Base-by-base conservation (phyloP, 2,113 vertebrate genomes). In the Oceanodroma tethys region DNA sequence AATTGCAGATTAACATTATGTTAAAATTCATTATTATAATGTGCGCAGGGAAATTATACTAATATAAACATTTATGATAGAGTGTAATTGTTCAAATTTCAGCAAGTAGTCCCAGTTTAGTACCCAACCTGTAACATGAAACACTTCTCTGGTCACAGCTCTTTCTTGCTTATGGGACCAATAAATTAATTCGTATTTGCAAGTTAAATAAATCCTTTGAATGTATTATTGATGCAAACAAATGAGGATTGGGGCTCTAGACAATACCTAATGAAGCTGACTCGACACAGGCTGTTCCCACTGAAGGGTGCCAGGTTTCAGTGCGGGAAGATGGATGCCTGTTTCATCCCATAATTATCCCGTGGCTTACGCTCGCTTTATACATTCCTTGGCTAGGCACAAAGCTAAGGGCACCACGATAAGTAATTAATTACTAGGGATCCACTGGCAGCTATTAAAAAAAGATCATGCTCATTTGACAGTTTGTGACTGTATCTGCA, bases 181-280 rank as follows among this genome's bases (percentile, higher is more conserved):
- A 97, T 98, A 98, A 98, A 97, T 97, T 97, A 98, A 98, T 92
- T 94, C 92, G 95, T 98, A 98, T 98, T 98, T 99, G 98, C 98
- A 98, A 99, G 98, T 98, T 98, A 98, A 98, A 98, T 98, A 98
- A 98, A 98, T 97, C 98, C 96, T 98, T 97, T 98, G 98, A 98
- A 97, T 98, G 97, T 98, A 98, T 98, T 98, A 98, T 98, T 98
- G 98, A 98, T 98, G 98, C 98, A 98, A 98, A 98, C 98, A 98
- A 98, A 98, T 97, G 97, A 98, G 98, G 97, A 97, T 84, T 98
- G 95, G 96, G 98, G 97, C 98, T 98, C 97, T 91, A 98, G 98
- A 98, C 97, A 98, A 98, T 98, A 98, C 94, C 98, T 98, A 98
- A 98, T 98, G 98, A 98, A 98, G 97, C 98, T 96, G 97, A 96